A percentile compares a stretch with the other conserved stretches of the same genome.
Evolutionary conservation across 2,113 vertebrate genomes (phyloP).

Genomic region (Salvelinus sp.): DNA sequence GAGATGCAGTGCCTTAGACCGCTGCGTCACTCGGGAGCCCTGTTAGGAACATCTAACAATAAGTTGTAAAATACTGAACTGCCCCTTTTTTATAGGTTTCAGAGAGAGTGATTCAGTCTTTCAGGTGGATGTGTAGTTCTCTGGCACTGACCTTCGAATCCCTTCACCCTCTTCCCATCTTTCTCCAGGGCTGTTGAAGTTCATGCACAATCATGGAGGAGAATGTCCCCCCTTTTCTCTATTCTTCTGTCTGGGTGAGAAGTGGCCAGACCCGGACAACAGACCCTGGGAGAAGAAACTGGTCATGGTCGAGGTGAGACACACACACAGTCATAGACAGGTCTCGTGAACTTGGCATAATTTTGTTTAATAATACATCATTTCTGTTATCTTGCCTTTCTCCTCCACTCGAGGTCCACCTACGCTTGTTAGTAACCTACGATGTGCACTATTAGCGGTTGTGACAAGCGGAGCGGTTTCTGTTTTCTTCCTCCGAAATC

Average conservation of each 20-base stretch:
- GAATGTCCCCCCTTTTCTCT: constrained; percentile 72
- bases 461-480: too few relatives aligned
- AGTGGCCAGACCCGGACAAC: constrained; percentile 78
- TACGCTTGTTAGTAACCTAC: too few relatives aligned
- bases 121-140: neutral
- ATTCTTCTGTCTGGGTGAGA: constrained; percentile 85
- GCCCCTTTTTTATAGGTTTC: neutral
- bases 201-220: constrained; percentile 45
- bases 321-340: neutral
- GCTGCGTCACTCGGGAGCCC: too few relatives aligned
- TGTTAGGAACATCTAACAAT: too few relatives aligned
- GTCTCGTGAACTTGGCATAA: too few relatives aligned
- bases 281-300: constrained; percentile 82
- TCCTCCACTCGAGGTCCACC: too few relatives aligned
- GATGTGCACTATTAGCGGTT: too few relatives aligned
- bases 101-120: neutral
- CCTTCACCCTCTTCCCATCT: neutral
- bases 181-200: constrained; percentile 71
- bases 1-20: too few relatives aligned
- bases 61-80: too few relatives aligned
- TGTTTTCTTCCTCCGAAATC: too few relatives aligned
- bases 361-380: too few relatives aligned
- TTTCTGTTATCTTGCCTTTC: too few relatives aligned
- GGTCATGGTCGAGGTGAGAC: constrained; percentile 81
- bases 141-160: neutral